A percentile compares a stretch with the other conserved stretches of the same genome.
Conservation (phyloP, 2,888 invertebrate species). For the Micropterix aruncella region DNA sequence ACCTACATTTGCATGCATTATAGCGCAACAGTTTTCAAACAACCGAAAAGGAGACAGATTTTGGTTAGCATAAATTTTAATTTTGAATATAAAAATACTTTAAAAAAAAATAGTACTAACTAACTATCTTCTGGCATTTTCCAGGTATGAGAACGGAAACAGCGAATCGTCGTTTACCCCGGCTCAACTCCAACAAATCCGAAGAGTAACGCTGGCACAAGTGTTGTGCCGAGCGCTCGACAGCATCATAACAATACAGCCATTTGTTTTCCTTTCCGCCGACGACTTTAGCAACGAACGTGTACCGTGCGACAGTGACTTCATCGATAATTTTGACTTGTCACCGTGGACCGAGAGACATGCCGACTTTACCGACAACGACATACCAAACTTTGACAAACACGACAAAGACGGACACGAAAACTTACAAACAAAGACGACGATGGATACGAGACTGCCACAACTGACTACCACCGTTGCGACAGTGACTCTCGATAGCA, state of each 20-base stretch:
- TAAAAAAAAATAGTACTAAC: too few relatives aligned
- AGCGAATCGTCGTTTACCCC: slow-evolving; percentile 62
- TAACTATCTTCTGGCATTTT: too few relatives aligned
- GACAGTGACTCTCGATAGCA: slow-evolving; percentile 2
- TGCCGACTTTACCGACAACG: slow-evolving; percentile 14
- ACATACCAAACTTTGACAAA: slow-evolving; percentile 14
- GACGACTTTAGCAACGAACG: slow-evolving; percentile 45
- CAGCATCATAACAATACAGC: slow-evolving; percentile 52
- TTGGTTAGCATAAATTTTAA: slow-evolving; percentile 35
- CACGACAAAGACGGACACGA: slow-evolving; percentile 14
- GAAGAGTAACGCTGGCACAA: slow-evolving; percentile 56
- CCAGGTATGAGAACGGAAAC: slow-evolving; percentile 62
- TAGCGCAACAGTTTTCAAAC: slow-evolving; percentile 73
- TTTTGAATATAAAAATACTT: neutral
- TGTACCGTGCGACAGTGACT: slow-evolving; percentile 37
- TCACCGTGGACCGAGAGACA: slow-evolving; percentile 44
- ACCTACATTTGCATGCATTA: slow-evolving; percentile 78
- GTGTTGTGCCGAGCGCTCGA: slow-evolving; percentile 54
- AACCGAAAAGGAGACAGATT: slow-evolving; percentile 65
- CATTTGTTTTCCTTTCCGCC: slow-evolving; percentile 51
- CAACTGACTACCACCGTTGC: slow-evolving; percentile 15
- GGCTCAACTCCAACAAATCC: slow-evolving; percentile 59
- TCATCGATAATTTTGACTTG: slow-evolving; percentile 43
- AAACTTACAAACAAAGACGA: slow-evolving; percentile 14
- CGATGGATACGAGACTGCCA: slow-evolving; percentile 11